phyloP scores from a whole-genome alignment of 1,140 invertebrate genomes.

The Branchinecta lindahli region DNA sequence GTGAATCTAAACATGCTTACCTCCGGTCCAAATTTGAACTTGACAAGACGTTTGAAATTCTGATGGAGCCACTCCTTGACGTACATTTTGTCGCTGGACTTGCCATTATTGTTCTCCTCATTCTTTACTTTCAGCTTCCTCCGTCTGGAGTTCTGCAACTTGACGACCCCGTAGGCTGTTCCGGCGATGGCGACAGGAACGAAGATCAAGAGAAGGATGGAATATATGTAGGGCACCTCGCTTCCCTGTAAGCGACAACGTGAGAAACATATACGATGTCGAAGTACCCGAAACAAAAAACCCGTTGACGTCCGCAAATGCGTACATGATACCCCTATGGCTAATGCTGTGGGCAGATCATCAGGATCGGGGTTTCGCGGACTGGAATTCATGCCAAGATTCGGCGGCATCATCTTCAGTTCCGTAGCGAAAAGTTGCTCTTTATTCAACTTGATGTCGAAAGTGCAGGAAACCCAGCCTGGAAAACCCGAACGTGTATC shows the following conservation, averaged over 20 bases:
- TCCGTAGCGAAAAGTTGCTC: no score
- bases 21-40: slow-evolving; percentile 51
- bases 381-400: no score
- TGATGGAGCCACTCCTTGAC: slow-evolving; percentile 91
- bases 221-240: slow-evolving; percentile 91
- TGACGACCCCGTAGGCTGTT: slow-evolving; percentile 82
- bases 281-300: neutral
- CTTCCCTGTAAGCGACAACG: slow-evolving; percentile 53
- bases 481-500: no score
- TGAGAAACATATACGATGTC: no score
- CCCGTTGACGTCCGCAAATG: neutral
- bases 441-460: no score
- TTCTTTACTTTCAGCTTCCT: slow-evolving; percentile 61
- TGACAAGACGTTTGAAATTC: slow-evolving; percentile 75
- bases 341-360: no score
- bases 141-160: slow-evolving; percentile 69
- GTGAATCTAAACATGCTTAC: neutral
- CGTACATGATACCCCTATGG: neutral
- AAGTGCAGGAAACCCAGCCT: no score
- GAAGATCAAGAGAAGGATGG: slow-evolving; percentile 70
- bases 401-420: no score
- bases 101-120: slow-evolving; percentile 48
- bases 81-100: slow-evolving; percentile 78
- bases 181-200: slow-evolving; percentile 80
- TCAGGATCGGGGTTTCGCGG: no score